Evolutionary conservation across 2,113 vertebrate genomes (phyloP).

Genomic region (Poeciliopsis prolifica): DNA sequence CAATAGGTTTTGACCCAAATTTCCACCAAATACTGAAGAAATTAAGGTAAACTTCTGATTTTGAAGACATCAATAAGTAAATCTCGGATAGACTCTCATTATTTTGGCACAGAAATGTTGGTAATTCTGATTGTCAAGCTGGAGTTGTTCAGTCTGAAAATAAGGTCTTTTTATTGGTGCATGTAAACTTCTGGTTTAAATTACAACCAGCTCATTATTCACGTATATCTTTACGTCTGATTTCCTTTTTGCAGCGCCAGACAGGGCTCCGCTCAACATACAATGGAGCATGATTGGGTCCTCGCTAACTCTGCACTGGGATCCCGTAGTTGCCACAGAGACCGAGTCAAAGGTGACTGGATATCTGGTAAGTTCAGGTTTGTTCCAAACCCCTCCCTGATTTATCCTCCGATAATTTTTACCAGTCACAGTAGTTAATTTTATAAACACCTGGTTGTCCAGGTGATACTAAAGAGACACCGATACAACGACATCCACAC

Average conservation of each 20-base stretch:
- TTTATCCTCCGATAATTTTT: constrained; percentile 12
- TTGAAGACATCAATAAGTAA: too few species aligned
- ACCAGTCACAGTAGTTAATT: constrained; percentile 12
- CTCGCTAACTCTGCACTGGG: constrained; percentile 90
- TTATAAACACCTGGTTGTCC: neutral
- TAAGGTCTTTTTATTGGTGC: too few species aligned
- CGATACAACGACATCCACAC: constrained; percentile 76
- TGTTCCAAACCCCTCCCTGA: neutral
- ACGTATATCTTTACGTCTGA: constrained; percentile 4
- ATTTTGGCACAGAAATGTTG: too few species aligned
- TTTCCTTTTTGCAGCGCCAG: constrained; percentile 82
- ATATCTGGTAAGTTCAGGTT: constrained; percentile 86
- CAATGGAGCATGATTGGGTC: constrained; percentile 92
- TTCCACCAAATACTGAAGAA: too few species aligned
- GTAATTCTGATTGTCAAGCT: too few species aligned
- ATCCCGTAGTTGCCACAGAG: constrained; percentile 90
- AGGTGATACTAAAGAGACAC: constrained; percentile 89
- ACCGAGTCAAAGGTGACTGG: constrained; percentile 93
- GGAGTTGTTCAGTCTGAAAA: too few species aligned
- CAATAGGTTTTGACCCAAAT: too few species aligned
- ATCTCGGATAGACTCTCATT: too few species aligned
- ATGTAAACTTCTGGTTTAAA: too few species aligned
- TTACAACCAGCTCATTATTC: neutral
- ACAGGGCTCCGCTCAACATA: constrained; percentile 89
- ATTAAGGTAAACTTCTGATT: too few species aligned